Evolutionary conservation across 2,797 vertebrate genomes (phyloP).

Genomic region (Pangasius mekongensis): DNA sequence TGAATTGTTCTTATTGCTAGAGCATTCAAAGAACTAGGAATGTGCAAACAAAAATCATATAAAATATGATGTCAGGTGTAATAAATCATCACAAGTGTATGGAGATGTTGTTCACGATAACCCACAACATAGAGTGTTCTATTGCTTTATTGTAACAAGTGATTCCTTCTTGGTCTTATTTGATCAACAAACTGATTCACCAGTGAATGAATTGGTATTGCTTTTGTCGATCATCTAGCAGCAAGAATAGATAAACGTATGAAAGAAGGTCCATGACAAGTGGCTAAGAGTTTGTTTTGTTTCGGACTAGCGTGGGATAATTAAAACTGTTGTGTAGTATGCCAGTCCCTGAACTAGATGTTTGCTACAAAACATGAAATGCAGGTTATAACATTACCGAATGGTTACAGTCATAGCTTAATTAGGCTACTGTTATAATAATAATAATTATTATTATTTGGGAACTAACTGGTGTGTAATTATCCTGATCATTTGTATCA

Average conservation of each 20-base stretch:
- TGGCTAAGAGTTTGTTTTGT: background rate
- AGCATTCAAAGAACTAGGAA: background rate
- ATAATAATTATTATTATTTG: background rate
- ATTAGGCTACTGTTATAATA: background rate
- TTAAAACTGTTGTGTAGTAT: background rate
- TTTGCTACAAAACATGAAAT: background rate
- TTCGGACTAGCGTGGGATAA: background rate
- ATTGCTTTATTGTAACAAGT: background rate
- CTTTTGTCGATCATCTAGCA: background rate
- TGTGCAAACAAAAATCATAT: background rate
- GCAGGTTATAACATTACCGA: background rate
- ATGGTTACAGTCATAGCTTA: background rate
- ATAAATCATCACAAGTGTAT: background rate
- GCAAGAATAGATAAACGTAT: background rate
- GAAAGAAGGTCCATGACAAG: background rate
- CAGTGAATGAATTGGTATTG: background rate
- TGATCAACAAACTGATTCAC: background rate
- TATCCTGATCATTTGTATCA: background rate
- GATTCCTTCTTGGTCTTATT: background rate
- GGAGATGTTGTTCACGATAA: background rate
- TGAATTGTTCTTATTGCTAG: no score
- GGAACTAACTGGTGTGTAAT: background rate
- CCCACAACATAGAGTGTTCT: background rate
- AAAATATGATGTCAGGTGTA: background rate
- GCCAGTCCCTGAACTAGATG: background rate